phyloP scores from a whole-genome alignment of 2,113 vertebrate genomes.

The Vicugna pacos region DNA sequence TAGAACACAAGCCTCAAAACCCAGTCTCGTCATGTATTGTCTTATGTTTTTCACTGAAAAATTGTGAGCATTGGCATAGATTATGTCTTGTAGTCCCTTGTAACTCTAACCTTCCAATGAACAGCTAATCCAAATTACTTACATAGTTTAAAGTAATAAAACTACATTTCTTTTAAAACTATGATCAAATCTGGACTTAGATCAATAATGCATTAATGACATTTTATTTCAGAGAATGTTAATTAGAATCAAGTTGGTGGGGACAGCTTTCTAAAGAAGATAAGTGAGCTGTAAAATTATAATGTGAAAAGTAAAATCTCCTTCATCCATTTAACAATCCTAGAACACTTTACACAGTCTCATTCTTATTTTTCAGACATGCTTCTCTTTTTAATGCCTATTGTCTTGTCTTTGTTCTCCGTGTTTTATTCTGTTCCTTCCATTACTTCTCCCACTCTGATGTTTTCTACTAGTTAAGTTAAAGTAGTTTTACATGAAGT shows the following conservation, averaged over 20 bases:
- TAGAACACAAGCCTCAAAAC: background rate
- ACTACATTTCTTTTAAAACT: background rate
- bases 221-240: background rate
- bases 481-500: background rate
- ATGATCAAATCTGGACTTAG: background rate
- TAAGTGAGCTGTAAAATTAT: background rate
- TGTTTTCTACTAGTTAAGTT: background rate
- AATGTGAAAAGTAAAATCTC: background rate
- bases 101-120: background rate
- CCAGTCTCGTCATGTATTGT: background rate
- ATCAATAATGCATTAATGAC: background rate
- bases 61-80: background rate
- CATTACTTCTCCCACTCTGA: background rate
- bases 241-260: background rate
- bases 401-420: background rate
- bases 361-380: background rate
- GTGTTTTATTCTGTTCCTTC: background rate
- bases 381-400: background rate
- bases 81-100: background rate
- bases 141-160: background rate
- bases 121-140: background rate
- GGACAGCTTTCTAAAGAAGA: background rate
- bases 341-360: background rate
- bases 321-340: background rate
- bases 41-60: background rate